Evolutionary conservation across 1,140 invertebrate genomes (phyloP).

Genomic region (Coelopa frigida): DNA sequence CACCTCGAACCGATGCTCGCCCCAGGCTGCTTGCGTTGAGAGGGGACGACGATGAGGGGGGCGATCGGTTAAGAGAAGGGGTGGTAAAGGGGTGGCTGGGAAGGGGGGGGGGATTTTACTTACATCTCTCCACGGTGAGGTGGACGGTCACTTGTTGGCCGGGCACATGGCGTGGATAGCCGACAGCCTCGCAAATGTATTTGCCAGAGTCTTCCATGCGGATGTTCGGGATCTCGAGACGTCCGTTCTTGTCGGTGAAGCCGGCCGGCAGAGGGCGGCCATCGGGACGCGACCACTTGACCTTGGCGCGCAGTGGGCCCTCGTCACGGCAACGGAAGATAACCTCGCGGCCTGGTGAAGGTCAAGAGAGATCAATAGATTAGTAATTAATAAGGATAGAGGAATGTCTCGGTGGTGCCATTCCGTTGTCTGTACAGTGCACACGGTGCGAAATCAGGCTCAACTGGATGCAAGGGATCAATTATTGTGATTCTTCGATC

Average conservation of each 20-base stretch:
- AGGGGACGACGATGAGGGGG: background rate
- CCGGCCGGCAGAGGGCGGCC: slow-evolving; percentile 63
- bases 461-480: background rate
- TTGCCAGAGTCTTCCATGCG: slow-evolving; percentile 65
- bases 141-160: slow-evolving; percentile 56
- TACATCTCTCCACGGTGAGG: slow-evolving; percentile 66
- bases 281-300: slow-evolving; percentile 67
- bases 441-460: too few species aligned
- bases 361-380: background rate
- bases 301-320: slow-evolving; percentile 63
- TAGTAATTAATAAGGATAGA: background rate
- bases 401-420: background rate
- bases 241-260: slow-evolving; percentile 62
- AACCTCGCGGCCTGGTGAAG: slow-evolving; percentile 67
- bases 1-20: slow-evolving; percentile 32
- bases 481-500: background rate
- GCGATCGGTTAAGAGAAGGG: background rate
- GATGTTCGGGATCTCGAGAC: slow-evolving; percentile 79
- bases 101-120: too few species aligned
- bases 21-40: slow-evolving; percentile 42
- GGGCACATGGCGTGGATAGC: slow-evolving; percentile 47
- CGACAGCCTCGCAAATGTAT: slow-evolving; percentile 75
- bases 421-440: slow-evolving; percentile 4
- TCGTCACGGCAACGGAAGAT: slow-evolving; percentile 89
- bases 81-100: too few species aligned